phyloP scores from a whole-genome alignment of 2,113 vertebrate genomes.

The Kryptolebias marmoratus region DNA sequence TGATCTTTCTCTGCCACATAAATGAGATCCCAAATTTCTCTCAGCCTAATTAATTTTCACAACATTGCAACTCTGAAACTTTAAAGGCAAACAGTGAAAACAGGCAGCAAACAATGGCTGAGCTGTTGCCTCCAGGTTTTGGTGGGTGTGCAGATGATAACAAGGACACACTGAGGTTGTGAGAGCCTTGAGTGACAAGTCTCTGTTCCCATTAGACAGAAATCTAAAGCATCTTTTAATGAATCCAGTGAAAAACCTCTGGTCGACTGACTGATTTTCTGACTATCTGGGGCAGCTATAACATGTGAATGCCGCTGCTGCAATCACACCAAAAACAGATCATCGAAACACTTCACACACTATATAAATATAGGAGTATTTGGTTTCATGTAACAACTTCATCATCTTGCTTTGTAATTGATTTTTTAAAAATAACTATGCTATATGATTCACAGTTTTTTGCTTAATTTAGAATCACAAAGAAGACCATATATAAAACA shows the following conservation, averaged over 20 bases:
- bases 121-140: conserved; percentile 43
- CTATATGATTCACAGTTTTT: too few species aligned
- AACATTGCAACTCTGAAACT: conserved; percentile 33
- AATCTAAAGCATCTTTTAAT: conserved; percentile 43
- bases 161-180: conserved; percentile 43
- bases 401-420: not conserved
- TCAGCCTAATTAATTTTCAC: conserved; percentile 30
- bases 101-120: conserved; percentile 37
- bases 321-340: conserved; percentile 35
- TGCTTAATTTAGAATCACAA: too few species aligned
- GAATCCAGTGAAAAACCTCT: conserved; percentile 40
- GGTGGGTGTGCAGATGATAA: conserved; percentile 39
- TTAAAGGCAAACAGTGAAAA: conserved; percentile 29
- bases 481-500: too few species aligned
- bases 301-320: conserved; percentile 14
- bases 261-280: conserved; percentile 34
- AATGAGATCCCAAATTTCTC: conserved; percentile 1
- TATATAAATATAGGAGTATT: not conserved
- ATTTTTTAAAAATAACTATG: too few species aligned
- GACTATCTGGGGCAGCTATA: conserved; percentile 33
- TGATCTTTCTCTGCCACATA: conserved; percentile 4
- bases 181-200: conserved; percentile 52
- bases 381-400: conserved; percentile 10
- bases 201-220: conserved; percentile 31
- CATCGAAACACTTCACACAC: conserved; percentile 10